Conservation (phyloP, 64 coral and sea anemone genomes). For the Cladopsammia gracilis region DNA sequence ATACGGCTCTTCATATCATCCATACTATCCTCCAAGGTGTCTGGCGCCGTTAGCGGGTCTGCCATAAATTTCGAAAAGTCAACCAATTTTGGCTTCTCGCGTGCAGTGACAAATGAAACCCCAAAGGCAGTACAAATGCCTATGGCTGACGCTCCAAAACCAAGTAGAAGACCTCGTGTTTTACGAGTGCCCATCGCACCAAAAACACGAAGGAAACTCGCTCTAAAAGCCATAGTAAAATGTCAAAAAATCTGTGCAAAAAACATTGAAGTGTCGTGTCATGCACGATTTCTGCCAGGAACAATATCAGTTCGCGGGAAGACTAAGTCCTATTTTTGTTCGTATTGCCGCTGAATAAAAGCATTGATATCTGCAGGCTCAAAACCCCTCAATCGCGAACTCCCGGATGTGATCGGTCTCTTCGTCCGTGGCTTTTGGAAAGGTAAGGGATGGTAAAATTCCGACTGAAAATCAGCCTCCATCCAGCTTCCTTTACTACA, state of each 20-base stretch:
- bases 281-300: background rate
- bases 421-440: conserved; percentile 86
- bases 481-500: conserved; percentile 8
- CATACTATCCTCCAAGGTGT: conserved; percentile 62
- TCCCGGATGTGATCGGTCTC: conserved; percentile 85
- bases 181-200: conserved; percentile 37
- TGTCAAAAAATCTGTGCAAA: background rate
- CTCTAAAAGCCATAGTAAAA: conserved; percentile 27
- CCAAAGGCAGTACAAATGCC: conserved; percentile 68
- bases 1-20: conserved; percentile 74
- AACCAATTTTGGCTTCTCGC: background rate
- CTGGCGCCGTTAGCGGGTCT: conserved; percentile 66
- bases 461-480: conserved; percentile 10
- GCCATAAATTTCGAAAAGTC: conserved; percentile 75
- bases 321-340: too few species aligned
- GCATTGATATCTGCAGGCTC: background rate
- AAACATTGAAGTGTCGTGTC: background rate
- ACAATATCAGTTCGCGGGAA: too few species aligned
- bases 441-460: conserved; percentile 41
- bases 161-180: conserved; percentile 44
- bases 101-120: conserved; percentile 37
- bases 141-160: conserved; percentile 61
- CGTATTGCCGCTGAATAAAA: conserved; percentile 39
- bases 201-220: conserved; percentile 68
- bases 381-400: background rate